phyloP scores from a whole-genome alignment of 2,113 vertebrate species.

The Pan paniscus region DNA sequence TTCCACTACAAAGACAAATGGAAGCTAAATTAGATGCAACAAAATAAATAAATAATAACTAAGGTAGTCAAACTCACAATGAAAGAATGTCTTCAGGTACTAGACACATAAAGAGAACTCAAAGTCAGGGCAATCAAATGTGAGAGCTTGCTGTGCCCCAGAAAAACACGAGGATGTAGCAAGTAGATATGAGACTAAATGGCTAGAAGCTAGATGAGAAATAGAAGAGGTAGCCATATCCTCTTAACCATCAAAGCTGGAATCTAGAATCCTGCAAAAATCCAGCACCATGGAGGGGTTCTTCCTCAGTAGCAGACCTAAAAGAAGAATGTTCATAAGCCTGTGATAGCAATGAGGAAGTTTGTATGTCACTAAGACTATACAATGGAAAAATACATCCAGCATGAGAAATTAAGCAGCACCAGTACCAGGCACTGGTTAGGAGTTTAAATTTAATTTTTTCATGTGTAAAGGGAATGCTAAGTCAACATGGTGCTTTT shows the following conservation, averaged over 20 bases:
- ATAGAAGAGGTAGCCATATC: too few relatives aligned
- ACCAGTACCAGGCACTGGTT: too few relatives aligned
- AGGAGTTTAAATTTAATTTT: not conserved
- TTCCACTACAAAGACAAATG: not conserved
- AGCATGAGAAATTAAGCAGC: not conserved
- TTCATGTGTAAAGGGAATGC: not conserved
- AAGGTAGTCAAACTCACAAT: not conserved
- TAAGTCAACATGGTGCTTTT: not conserved
- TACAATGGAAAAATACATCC: not conserved
- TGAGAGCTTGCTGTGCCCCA: too few relatives aligned
- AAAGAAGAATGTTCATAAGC: not conserved
- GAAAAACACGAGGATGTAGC: fast-evolving
- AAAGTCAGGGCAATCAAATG: not conserved
- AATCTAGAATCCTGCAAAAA: not conserved
- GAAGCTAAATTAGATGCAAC: not conserved
- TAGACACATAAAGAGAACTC: not conserved
- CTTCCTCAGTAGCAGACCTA: not conserved
- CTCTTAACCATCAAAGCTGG: not conserved
- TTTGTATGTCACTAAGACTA: not conserved
- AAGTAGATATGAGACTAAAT: not conserved
- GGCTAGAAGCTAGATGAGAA: not conserved
- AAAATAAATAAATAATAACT: not conserved
- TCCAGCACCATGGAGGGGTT: not conserved
- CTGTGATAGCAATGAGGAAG: not conserved
- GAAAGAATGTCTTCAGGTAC: not conserved